Base-by-base conservation (phyloP, 1,140 invertebrate genomes). In the Drosophila rhopaloa region DNA sequence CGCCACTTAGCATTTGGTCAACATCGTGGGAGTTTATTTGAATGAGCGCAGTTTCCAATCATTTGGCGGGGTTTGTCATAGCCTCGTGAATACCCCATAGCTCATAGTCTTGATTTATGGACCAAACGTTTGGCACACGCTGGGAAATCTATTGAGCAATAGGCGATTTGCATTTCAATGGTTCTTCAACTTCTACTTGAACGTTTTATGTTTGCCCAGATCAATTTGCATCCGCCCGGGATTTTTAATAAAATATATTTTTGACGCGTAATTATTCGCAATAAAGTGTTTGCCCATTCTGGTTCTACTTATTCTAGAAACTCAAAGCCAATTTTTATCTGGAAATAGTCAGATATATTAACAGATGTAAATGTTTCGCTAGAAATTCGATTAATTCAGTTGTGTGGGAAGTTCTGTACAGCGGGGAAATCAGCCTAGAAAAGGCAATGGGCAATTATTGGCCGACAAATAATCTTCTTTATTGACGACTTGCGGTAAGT, bases 31-130 rank as follows among this genome's bases (percentile, higher is more conserved):
- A 24, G 35, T 47, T 56, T 7, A 53, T 41, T 81, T 59, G 53
- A 77, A 76, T 70, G 63, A 81, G 71, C 83, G 44, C 73, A 86
- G 60, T 56, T 86, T 77, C 14, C 40, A 65, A 61, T 77, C 43
- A 60, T 53, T 57, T 24, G 35, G 14, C 32, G n/a, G 32, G 54
- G 43, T 37, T 58, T 37, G 63, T 37, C 46, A 37, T 44, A 47
- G 67, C 56, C 70, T 66, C 50, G 35, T 40, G 19, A 53, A 46
- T 57, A 27, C 41, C 46, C n/a, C 19, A 50, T 62, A 50, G 46
- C 61, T 76, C 60, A 66, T 57, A 40, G 50, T 76, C 62, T 55
- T 76, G 43, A 75, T 75, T 62, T 76, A 75, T 65, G 29, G 35
- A 38, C 41, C 14, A 59, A 76, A 54, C 74, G 74, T 60, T 81